A percentile compares a stretch with the other conserved stretches of the same genome.
These are phyloP conservation scores for Camarhynchus parvulus DNA, from an alignment of 2,113 vertebrate genomes.

Conservation along the genomic window DNA sequence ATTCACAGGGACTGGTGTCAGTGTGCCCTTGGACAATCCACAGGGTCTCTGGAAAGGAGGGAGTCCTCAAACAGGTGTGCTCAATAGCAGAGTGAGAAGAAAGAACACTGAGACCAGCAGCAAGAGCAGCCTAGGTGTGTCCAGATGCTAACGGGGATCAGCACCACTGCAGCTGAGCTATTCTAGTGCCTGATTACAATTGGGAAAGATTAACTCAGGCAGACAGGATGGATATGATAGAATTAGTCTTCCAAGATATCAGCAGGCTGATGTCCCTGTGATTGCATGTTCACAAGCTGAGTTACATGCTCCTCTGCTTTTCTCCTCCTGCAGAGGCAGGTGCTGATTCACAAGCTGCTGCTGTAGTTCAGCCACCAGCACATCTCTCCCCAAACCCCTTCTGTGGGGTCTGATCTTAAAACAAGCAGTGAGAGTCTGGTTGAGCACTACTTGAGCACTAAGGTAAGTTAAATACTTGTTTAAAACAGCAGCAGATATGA, in stretches of 20 bases:
- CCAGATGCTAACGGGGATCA: background rate
- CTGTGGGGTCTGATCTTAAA: background rate
- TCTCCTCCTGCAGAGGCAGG: background rate
- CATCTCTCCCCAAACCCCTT: background rate
- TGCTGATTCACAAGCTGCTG: background rate
- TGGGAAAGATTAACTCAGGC: background rate
- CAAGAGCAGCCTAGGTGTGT: background rate
- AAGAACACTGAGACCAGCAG: background rate
- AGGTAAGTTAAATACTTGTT: background rate
- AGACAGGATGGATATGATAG: background rate
- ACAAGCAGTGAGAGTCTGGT: background rate
- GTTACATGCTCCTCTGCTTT: background rate
- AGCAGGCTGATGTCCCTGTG: background rate
- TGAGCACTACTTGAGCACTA: background rate
- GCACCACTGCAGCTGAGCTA: background rate
- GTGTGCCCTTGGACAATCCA: background rate
- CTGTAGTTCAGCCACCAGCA: background rate
- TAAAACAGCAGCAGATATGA: background rate
- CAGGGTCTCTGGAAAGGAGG: background rate
- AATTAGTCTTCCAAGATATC: background rate
- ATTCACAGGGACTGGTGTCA: accelerated
- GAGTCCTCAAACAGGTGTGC: background rate
- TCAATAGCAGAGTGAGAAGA: background rate
- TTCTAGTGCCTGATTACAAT: background rate
- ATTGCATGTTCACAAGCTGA: background rate